phyloP scores from a whole-genome alignment of 2,797 vertebrate species.

The Glossophaga mutica region DNA sequence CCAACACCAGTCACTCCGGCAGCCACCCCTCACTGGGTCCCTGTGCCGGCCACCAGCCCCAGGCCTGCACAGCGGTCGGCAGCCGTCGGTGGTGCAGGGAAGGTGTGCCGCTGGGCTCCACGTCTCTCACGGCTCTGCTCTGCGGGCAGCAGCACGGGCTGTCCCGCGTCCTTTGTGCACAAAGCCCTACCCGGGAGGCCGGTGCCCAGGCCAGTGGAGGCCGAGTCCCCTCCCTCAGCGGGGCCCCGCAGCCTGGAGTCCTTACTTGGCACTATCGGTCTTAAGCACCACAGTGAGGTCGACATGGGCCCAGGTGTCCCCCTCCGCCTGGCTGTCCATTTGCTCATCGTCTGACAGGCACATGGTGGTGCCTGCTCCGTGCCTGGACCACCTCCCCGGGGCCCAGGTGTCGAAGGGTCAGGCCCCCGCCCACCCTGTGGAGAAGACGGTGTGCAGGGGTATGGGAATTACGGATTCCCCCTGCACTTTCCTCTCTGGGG shows the following conservation, averaged over 20 bases:
- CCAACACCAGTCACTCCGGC: background rate
- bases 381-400: background rate
- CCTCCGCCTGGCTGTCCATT: background rate
- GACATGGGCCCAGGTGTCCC: background rate
- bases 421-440: background rate
- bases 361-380: background rate
- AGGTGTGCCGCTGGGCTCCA: background rate
- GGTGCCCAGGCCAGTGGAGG: too few relatives aligned
- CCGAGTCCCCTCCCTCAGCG: background rate
- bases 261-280: background rate
- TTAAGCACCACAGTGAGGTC: background rate
- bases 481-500: background rate
- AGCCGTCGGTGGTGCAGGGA: background rate
- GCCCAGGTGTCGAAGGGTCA: background rate
- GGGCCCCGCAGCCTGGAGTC: accelerated
- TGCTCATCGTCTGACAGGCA: background rate
- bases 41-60: background rate
- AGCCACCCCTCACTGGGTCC: background rate
- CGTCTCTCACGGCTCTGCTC: background rate
- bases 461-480: background rate
- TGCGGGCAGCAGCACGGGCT: background rate
- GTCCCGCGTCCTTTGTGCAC: background rate
- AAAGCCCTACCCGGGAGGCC: background rate
- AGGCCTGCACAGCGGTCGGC: accelerated
- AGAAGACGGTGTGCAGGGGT: background rate